Base-by-base conservation (phyloP, 1,140 invertebrate species). In the Prorops nasuta region DNA sequence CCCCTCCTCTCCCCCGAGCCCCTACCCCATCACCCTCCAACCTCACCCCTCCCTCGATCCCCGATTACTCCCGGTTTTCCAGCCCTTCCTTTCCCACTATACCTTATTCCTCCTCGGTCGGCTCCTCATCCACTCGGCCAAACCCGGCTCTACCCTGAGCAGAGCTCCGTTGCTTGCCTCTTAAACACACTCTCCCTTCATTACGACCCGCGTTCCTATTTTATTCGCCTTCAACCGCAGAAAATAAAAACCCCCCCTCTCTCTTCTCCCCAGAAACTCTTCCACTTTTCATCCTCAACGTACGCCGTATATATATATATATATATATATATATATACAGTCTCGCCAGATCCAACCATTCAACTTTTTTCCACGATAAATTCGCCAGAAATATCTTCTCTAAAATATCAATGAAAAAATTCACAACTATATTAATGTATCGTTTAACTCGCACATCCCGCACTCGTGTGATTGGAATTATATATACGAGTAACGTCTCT, bases 1-100 rank as follows among this genome's bases (percentile, higher is more conserved):
- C 51, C 32, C 39, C 47, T 49, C 45, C 54, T 42, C 42, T 41
- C 32, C 38, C 18, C 7, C 17, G 24, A 49, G 38, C 20, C 51
- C 56, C 49, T 51, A 47, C 54, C 47, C 52, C 51, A 55, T 54
- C 51, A 50, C 51, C 34, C 45, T 36, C 46, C 41, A 19, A 39
- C 51, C 21, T 49, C 44, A 24, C 18, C 16, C 38, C 36, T 44
- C 38, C 48, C 28, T 28, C 2, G 22, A 16, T 32, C 36, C 22
- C 48, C 14, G 34, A 22, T 24, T 48, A 15, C 10, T 44, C 28
- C 45, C 44, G 51, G 43, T 22, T 51, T 53, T 45, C 43, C 49
- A 43, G 49, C 50, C 45, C 17, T 15, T 43, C 28, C 36, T 54
- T 46, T 22, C 9, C 21, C 37, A 20, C 1, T 35, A 0, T 34